Conservation (phyloP, 2,113 vertebrate species). For the Ondatra zibethicus region DNA sequence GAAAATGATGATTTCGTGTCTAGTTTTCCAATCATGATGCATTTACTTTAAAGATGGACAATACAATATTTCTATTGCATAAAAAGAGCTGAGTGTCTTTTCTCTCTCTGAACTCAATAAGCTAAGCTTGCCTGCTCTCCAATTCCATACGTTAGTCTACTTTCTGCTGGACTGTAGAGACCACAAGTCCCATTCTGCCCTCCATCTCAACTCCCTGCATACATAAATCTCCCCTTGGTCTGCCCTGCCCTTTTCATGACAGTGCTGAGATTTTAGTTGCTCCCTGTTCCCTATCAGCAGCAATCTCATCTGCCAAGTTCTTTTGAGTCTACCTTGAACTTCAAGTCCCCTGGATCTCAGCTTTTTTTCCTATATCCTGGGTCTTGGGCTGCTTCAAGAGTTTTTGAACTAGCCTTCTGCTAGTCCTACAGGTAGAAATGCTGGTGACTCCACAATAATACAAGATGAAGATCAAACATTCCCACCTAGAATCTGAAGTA, state of each 20-base stretch:
- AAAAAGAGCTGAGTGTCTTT: not conserved
- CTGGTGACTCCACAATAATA: not conserved
- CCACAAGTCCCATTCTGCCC: not conserved
- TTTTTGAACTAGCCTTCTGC: not conserved
- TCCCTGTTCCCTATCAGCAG: not conserved
- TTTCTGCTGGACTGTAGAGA: not conserved
- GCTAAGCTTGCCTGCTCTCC: not conserved
- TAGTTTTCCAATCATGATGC: not conserved
- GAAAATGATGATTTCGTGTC: not conserved
- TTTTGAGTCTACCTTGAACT: not conserved
- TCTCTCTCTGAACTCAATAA: not conserved
- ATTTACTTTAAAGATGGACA: not conserved
- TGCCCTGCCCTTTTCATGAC: not conserved
- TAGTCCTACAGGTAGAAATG: not conserved
- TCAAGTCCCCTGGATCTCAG: not conserved
- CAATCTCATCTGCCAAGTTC: not conserved
- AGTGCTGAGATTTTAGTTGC: not conserved
- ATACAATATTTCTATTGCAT: not conserved
- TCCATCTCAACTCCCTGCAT: not conserved
- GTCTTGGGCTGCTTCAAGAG: not conserved
- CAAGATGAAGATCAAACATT: not conserved
- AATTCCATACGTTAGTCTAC: not conserved
- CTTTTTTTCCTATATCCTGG: not conserved
- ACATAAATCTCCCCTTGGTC: not conserved
- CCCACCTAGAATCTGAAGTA: conserved; percentile 2